Percentiles rank a stretch among this genome's conserved stretches.
Conservation (phyloP, 2,888 invertebrate genomes). For the Lepetodrilus schrolli region DNA sequence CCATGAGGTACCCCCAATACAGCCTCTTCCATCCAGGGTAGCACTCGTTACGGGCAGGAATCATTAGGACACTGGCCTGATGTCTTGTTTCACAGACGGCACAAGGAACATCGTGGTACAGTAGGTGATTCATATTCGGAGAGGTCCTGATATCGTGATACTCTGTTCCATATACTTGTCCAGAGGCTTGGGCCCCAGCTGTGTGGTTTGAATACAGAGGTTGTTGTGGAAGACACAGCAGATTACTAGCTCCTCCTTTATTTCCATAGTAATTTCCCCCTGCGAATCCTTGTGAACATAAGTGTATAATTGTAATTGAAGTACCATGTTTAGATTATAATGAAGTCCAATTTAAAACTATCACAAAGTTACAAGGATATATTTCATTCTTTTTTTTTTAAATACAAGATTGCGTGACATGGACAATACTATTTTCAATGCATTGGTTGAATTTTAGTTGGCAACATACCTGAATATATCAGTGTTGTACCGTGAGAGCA, state of each 20-base stretch:
- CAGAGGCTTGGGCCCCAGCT: not conserved
- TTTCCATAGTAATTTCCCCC: constrained; percentile 24
- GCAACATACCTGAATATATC: too few relatives aligned
- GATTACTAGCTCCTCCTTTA: constrained; percentile 30
- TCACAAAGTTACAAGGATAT: too few relatives aligned
- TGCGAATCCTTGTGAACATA: constrained; percentile 39
- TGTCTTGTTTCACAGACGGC: constrained; percentile 35
- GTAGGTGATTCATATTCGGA: constrained; percentile 8
- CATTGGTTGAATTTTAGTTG: too few relatives aligned
- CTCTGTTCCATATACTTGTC: constrained; percentile 36
- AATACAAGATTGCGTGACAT: too few relatives aligned
- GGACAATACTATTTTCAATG: too few relatives aligned
- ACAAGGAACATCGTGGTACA: constrained; percentile 42
- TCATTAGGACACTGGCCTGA: constrained; percentile 34
- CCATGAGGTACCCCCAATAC: constrained; percentile 37
- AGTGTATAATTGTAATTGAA: too few relatives aligned
- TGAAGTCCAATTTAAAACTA: too few relatives aligned
- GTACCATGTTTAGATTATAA: too few relatives aligned
- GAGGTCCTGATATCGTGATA: constrained; percentile 22
- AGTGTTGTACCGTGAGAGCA: too few relatives aligned
- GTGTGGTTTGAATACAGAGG: constrained; percentile 26
- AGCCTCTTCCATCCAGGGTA: constrained; percentile 36
- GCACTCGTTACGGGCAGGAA: constrained; percentile 39
- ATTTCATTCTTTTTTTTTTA: too few relatives aligned
- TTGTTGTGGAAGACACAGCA: constrained; percentile 32